Conservation (phyloP, 2,113 vertebrate species). For the Phoxinus phoxinus region DNA sequence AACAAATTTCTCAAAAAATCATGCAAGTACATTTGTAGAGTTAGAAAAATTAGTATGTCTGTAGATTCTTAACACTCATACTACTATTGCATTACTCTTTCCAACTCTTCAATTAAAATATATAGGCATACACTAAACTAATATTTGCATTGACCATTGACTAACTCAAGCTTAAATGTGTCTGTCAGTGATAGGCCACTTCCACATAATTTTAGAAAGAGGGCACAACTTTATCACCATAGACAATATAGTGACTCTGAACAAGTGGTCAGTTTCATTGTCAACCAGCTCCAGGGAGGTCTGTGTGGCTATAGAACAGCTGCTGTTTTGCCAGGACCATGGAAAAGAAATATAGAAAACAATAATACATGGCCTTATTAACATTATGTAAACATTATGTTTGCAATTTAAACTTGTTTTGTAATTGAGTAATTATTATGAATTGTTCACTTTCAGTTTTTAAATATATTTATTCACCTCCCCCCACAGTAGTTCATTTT, state of each 20-base stretch:
- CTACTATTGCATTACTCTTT: too few species aligned
- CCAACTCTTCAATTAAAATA: too few species aligned
- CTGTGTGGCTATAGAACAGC: neutral
- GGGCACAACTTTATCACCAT: neutral
- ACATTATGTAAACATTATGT: neutral
- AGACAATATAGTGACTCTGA: neutral
- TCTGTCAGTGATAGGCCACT: neutral
- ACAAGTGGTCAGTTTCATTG: neutral
- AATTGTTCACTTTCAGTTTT: too few species aligned
- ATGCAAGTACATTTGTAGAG: constrained; percentile 59
- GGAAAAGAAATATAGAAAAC: too few species aligned
- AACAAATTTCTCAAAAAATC: constrained; percentile 67
- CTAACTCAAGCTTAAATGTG: neutral
- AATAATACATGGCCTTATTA: neutral
- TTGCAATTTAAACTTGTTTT: neutral
- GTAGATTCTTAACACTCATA: too few species aligned
- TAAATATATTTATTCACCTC: too few species aligned
- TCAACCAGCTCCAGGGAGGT: neutral
- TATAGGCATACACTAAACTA: too few species aligned
- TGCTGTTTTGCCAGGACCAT: too few species aligned
- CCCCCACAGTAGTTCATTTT: too few species aligned
- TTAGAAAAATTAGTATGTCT: constrained; percentile 34
- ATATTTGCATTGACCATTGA: neutral
- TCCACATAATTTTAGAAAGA: neutral
- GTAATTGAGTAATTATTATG: too few species aligned